Evolutionary conservation across 1,140 invertebrate species (phyloP).

Genomic region (Cotesia typhae): DNA sequence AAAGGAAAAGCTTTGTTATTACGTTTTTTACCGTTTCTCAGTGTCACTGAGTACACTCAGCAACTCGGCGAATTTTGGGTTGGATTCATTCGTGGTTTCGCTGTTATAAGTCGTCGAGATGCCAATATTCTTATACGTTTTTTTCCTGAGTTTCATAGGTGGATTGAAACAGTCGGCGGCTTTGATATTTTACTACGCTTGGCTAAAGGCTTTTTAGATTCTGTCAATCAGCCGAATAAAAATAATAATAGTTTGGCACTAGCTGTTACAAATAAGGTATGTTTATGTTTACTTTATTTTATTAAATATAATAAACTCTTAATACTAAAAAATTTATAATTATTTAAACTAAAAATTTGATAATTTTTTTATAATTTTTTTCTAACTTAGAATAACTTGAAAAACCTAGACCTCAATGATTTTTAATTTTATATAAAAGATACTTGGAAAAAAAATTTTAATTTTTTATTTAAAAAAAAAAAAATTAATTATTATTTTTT

Average conservation of each 20-base stretch:
- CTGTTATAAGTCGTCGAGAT: conserved; percentile 66
- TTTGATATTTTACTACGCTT: conserved; percentile 47
- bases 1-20: conserved; percentile 76
- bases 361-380: neutral
- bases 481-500: too few relatives aligned
- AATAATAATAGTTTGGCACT: conserved; percentile 57
- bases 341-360: neutral
- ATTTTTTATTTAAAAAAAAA: too few relatives aligned
- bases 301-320: neutral
- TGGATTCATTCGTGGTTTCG: conserved; percentile 65
- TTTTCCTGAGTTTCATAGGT: conserved; percentile 67
- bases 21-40: conserved; percentile 68
- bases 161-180: conserved; percentile 53
- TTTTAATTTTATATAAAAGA: too few relatives aligned
- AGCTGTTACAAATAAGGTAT: conserved; percentile 60
- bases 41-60: conserved; percentile 57
- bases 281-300: conserved; percentile 19
- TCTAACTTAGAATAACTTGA: too few relatives aligned
- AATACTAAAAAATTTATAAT: too few relatives aligned
- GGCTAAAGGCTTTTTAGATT: conserved; percentile 53
- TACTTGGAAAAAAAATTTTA: too few relatives aligned
- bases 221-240: conserved; percentile 51
- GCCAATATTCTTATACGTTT: conserved; percentile 62
- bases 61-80: conserved; percentile 66
- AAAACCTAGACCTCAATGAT: too few relatives aligned